phyloP scores from a whole-genome alignment of 2,113 vertebrate genomes.

The Odontesthes bonariensis region DNA sequence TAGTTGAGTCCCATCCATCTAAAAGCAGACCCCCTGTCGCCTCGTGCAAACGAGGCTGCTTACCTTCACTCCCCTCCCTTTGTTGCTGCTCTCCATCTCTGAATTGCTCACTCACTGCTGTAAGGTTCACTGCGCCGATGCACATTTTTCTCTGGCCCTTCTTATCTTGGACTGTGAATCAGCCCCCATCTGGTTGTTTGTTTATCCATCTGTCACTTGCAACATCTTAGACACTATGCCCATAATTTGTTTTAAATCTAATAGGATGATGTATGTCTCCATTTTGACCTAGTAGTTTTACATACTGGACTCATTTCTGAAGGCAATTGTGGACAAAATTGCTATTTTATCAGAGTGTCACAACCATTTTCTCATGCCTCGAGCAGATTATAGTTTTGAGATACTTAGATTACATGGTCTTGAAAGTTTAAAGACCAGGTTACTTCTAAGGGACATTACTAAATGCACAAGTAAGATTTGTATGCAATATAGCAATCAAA shows the following conservation, averaged over 20 bases:
- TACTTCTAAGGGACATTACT: neutral
- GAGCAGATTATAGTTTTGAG: neutral
- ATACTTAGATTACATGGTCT: neutral
- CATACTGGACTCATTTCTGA: constrained; percentile 49
- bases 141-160: constrained; percentile 37
- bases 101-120: constrained; percentile 43
- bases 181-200: constrained; percentile 52
- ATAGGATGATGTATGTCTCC: constrained; percentile 52
- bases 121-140: constrained; percentile 35
- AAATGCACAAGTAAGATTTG: neutral
- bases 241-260: constrained; percentile 57
- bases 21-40: constrained; percentile 78
- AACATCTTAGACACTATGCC: constrained; percentile 45
- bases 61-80: constrained; percentile 27
- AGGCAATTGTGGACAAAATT: neutral
- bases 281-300: constrained; percentile 42
- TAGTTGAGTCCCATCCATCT: constrained; percentile 88
- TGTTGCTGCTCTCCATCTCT: constrained; percentile 41
- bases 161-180: constrained; percentile 41
- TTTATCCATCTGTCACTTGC: constrained; percentile 56
- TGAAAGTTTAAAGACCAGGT: neutral
- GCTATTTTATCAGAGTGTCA: constrained; percentile 21
- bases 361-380: neutral
- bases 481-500: neutral
- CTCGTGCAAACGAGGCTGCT: constrained; percentile 57